phyloP scores from a whole-genome alignment of 2,888 invertebrate species.

The Strigamia maritima region DNA sequence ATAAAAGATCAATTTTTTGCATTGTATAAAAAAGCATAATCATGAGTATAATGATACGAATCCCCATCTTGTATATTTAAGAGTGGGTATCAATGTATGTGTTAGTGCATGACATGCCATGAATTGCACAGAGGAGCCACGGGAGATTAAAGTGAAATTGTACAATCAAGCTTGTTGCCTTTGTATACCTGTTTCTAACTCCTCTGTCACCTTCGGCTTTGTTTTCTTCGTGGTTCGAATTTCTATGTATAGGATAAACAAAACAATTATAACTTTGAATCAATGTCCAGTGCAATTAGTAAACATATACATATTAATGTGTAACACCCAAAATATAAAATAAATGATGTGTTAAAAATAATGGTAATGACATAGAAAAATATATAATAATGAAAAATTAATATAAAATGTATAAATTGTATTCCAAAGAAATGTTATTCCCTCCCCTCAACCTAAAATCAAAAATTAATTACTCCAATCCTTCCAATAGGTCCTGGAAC shows the following conservation, averaged over 20 bases:
- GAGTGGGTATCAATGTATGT: constrained; percentile 4
- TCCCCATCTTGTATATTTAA: neutral
- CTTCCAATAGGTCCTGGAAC: constrained; percentile 10
- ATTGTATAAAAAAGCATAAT: neutral
- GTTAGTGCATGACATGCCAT: constrained; percentile 17
- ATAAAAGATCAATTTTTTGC: neutral
- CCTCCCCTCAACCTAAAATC: neutral
- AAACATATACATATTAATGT: neutral
- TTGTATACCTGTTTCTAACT: constrained; percentile 35
- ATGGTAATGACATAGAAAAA: too few relatives aligned
- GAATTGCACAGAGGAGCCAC: neutral
- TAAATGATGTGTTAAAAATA: too few relatives aligned
- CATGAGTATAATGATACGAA: neutral
- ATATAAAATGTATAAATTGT: neutral
- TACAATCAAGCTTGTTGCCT: neutral
- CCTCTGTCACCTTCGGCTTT: constrained; percentile 31
- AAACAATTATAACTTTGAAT: neutral
- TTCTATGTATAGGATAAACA: constrained; percentile 15
- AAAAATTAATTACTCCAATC: neutral
- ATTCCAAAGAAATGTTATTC: neutral
- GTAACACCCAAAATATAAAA: neutral
- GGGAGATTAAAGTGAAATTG: neutral
- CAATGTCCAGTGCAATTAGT: neutral
- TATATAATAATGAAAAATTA: too few relatives aligned
- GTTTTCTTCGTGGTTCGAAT: constrained; percentile 31